These are phyloP conservation scores for Calvadosia cruxmelitensis DNA, from an alignment of 30 jellyfish, hydroid and myxozoan genomes.

Conservation along the genomic window DNA sequence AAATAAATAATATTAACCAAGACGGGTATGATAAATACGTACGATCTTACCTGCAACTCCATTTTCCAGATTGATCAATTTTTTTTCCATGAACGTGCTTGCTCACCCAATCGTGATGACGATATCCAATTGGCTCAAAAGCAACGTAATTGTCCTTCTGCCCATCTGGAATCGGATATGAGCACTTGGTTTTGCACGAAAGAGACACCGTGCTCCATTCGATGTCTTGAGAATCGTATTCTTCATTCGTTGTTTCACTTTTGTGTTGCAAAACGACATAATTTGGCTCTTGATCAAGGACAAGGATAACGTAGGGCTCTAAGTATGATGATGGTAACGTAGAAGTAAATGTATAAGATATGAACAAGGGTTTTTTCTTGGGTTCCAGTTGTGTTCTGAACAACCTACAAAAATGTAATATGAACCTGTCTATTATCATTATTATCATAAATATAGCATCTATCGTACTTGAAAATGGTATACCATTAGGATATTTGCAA, in stretches of 20 bases:
- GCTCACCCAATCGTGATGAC: no score
- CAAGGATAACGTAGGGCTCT: slow-evolving; percentile 24
- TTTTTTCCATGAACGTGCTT: no score
- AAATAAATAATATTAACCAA: no score
- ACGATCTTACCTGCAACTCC: no score
- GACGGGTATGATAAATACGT: no score
- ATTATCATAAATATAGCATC: no score
- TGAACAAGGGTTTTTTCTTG: background rate
- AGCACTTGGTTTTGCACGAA: no score
- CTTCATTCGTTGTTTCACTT: background rate
- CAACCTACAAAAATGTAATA: no score
- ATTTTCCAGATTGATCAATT: no score
- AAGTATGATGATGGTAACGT: slow-evolving; percentile 8
- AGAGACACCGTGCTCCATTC: background rate
- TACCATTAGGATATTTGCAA: no score
- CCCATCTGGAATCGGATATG: slow-evolving; percentile 20
- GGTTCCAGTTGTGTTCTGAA: slow-evolving; percentile 42
- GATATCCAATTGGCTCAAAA: slow-evolving; percentile 16
- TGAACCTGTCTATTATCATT: no score
- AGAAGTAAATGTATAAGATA: slow-evolving; percentile 33
- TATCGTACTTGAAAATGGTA: no score
- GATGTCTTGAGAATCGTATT: background rate
- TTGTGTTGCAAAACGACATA: slow-evolving; percentile 29
- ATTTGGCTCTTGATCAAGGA: slow-evolving; percentile 21
- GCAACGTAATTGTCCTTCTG: slow-evolving; percentile 23